Evolutionary conservation across 2,888 invertebrate species (phyloP), one percentile per base, ranked within the genome.

Genomic region (Luperina nickerlii): DNA sequence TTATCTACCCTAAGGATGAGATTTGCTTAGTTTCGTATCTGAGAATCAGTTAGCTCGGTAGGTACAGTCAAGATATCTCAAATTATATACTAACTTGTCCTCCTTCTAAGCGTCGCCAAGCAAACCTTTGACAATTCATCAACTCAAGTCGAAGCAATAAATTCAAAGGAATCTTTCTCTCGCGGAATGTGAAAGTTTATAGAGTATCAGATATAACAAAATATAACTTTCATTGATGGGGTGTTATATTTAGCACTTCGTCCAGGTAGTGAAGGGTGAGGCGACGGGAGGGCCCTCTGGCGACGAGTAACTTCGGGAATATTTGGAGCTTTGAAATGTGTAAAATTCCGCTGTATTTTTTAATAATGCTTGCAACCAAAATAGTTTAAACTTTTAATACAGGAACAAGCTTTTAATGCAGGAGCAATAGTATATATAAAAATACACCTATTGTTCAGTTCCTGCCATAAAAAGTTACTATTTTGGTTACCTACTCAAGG

Each of bases 201-300:
- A 62, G 24, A 84, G 65, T 82, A 57, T 85, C 86, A 71, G 60
- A 71, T 68, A 27, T 74, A 68, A 79, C 74, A 79, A 86, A 86
- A 27, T 79, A 67, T 68, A 70, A 74, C 48, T 82, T 76, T 79
- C 68, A 72, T 76, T 67, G 78, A 78, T 62, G 70, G 57, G 65
- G 73, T 73, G 70, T 76, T 68, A 78, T 81, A 84, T 66, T 78
- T 77, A 77, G 66, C 78, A 81, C 42, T 79, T 70, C 7, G 45
- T 15, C 18, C 54, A 7, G 32, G 18, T 32, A 15, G 15, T 11
- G 38, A 60, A 60, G 3, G 7, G 13, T 6, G 27, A 13, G 24
- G 6, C 54, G 32, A 42, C 13, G 24, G 38, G n/a, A 18, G 60
- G n/a, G 6, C 51, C 38, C 54, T 57, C 57, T 67, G 63, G 66